Conservation (phyloP, 1,140 invertebrate genomes). For the Coenobita brevimanus region DNA sequence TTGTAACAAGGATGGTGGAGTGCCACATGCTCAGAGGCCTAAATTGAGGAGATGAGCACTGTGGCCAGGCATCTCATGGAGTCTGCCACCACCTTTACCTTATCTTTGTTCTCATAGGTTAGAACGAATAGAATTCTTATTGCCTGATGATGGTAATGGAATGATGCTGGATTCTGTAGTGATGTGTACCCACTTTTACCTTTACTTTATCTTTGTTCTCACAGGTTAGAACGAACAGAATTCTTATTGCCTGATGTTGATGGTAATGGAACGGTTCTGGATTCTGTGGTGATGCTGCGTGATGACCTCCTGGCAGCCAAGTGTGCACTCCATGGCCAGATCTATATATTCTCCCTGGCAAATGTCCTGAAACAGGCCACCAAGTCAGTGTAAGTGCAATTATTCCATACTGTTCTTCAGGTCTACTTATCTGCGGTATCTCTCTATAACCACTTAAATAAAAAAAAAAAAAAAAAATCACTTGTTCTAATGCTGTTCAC, state of each 20-base stretch:
- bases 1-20: no score
- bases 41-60: no score
- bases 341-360: conserved; percentile 72
- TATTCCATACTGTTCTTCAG: no score
- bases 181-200: conserved; percentile 5
- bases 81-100: background rate
- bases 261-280: conserved; percentile 71
- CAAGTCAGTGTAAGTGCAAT: conserved; percentile 31
- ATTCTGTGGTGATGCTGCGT: conserved; percentile 71
- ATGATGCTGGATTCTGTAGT: conserved; percentile 72
- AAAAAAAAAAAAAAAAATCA: no score
- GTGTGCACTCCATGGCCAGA: conserved; percentile 73
- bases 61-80: no score
- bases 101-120: conserved; percentile 1
- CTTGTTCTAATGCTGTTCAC: no score
- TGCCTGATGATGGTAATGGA: conserved; percentile 64
- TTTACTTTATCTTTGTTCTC: background rate
- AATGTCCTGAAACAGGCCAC: conserved; percentile 27
- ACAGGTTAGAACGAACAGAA: conserved; percentile 45
- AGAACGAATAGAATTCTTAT: conserved; percentile 37
- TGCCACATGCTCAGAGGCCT: no score
- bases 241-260: conserved; percentile 53
- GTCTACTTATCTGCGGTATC: no score
- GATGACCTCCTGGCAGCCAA: conserved; percentile 73
- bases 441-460: no score